Conservation (phyloP, 2,113 vertebrate species). For the Climacteris rufus region DNA sequence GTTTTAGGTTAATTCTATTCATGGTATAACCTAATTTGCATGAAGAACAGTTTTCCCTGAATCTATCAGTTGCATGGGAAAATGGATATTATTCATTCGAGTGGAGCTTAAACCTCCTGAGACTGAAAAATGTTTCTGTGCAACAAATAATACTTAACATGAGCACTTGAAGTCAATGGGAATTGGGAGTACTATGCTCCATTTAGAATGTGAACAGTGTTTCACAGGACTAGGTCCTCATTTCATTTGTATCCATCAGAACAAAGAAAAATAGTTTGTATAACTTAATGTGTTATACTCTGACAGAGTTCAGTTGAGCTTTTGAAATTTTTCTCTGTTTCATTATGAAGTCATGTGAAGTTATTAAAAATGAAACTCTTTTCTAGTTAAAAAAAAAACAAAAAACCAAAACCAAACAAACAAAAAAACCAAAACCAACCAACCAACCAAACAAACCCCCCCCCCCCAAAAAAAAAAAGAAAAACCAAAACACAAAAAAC, state of each 20-base stretch:
- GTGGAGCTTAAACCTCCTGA: not conserved
- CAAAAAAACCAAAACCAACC: too few species aligned
- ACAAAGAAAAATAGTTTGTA: not conserved
- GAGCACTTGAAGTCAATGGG: slow-evolving; percentile 34
- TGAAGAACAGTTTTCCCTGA: slow-evolving; percentile 6
- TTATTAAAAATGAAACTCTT: not conserved
- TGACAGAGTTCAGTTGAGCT: not conserved
- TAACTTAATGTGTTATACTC: not conserved
- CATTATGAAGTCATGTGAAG: not conserved
- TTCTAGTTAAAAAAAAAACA: not conserved
- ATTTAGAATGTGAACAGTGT: slow-evolving; percentile 1
- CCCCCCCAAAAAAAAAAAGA: too few species aligned
- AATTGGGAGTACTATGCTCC: slow-evolving; percentile 10
- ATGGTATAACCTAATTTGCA: slow-evolving; percentile 1
- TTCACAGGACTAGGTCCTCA: not conserved
- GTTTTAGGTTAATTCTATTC: slow-evolving; percentile 17
- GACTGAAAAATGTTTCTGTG: slow-evolving; percentile 26
- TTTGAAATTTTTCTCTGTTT: not conserved
- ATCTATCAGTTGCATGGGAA: slow-evolving; percentile 3
- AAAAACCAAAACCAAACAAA: too few species aligned
- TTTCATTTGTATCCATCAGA: not conserved
- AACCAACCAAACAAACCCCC: too few species aligned
- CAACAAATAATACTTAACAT: slow-evolving; percentile 32
- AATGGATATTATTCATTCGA: slow-evolving; percentile 15
- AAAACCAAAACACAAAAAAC: too few species aligned